Base-by-base conservation (phyloP, 2,888 invertebrate species). In the Acanthacorydalis orientalis region DNA sequence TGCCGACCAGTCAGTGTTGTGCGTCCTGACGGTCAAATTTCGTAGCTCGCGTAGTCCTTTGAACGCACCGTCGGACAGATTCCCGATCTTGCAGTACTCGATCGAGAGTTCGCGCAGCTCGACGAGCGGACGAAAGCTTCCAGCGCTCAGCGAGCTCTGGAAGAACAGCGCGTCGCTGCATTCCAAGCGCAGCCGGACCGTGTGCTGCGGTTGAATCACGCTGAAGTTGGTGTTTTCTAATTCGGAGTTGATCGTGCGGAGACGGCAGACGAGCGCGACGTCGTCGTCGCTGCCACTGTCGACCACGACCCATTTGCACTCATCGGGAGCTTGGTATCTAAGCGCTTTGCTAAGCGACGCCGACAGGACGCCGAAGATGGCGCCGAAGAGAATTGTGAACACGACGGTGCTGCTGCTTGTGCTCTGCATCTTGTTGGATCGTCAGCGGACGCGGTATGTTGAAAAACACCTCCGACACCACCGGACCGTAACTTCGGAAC, bases 1-100 rank as follows among this genome's bases (percentile, higher is more conserved):
- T 46, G 83, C 78, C 38, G 83, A 81, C 83, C 85, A 85, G 61
- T 85, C 83, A 39, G 83, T 84, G 65, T 86, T 86, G 67, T 86
- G 84, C 45, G 86, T 86, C 57, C 83, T 75, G 53, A 89, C 76
- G 41, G 87, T 86, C 49, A 89, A 70, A 62, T 85, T 83, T 54
- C 82, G 72, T 51, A 89, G 71, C 62, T 85, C 80, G 50, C 79
- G 77, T 39, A 88, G 74, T 42, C 86, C 86, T 41, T 78, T 75
- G 59, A 89, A 85, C n/a, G 87, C 83, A 49, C 83, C 84, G 57
- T 83, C 80, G 50, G 85, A 82, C 49, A 87, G 70, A 60, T 84
- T 84, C 48, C 82, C 81, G 52, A 87, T 82, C 68, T 86, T 85
- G 65, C 87, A 88, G 61, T 80, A 83, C 61, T 86, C 85, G 56